These are phyloP conservation scores for Oreohelix idahoensis DNA, from an alignment of 1,140 invertebrate genomes.

Conservation along the genomic window DNA sequence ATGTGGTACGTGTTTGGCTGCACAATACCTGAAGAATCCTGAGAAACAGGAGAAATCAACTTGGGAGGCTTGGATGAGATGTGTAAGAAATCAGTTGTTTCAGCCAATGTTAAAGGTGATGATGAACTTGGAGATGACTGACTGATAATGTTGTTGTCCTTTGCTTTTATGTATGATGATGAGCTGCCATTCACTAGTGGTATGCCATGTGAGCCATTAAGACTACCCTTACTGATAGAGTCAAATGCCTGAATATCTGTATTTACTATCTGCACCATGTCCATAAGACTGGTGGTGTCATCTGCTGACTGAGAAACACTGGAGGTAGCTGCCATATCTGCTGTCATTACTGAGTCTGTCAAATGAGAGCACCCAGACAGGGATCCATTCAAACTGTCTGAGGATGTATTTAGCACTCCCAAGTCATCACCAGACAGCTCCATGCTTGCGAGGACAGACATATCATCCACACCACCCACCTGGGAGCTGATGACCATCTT, in stretches of 20 bases:
- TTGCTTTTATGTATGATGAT: conserved; percentile 13
- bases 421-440: conserved; percentile 19
- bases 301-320: neutral
- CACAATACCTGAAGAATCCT: neutral
- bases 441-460: neutral
- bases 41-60: neutral
- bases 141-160: neutral
- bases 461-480: conserved; percentile 2
- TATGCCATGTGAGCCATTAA: neutral
- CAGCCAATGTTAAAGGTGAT: neutral
- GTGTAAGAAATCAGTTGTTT: neutral
- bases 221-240: neutral
- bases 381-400: conserved; percentile 28
- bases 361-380: neutral
- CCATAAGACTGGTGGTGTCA: neutral
- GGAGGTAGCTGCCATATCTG: neutral
- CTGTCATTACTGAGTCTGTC: neutral
- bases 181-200: conserved; percentile 22
- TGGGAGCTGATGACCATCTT: neutral
- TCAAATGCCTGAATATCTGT: conserved; percentile 3
- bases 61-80: neutral
- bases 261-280: neutral
- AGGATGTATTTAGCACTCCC: conserved; percentile 5
- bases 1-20: neutral
- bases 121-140: neutral